Percentiles rank a stretch among this genome's conserved stretches.
Evolutionary conservation across 2,797 vertebrate genomes (phyloP).

Genomic region (Acestrorhynchus altus): DNA sequence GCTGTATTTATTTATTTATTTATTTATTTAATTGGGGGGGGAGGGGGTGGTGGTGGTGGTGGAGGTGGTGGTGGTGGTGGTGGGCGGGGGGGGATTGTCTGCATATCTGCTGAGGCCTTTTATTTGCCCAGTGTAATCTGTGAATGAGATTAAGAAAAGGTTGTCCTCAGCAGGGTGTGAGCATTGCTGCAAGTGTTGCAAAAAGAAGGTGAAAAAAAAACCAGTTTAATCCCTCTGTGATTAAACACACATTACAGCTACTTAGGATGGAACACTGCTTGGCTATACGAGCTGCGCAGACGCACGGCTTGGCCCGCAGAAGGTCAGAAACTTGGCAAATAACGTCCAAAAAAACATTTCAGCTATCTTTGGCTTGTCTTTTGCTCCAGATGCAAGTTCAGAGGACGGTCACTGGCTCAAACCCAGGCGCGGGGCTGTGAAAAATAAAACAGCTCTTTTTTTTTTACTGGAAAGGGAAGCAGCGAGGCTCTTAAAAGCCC

Average conservation of each 20-base stretch:
- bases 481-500: conserved; percentile 16
- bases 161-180: not conserved
- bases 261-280: conserved; percentile 40
- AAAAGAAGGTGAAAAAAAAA: not conserved
- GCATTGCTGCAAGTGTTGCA: not conserved
- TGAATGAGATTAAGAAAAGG: not conserved
- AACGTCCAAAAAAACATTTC: conserved; percentile 53
- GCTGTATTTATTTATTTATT: not conserved
- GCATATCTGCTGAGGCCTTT: not conserved
- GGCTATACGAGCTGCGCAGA: conserved; percentile 50
- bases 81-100: not conserved
- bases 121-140: not conserved
- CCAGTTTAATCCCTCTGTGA: not conserved
- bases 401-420: conserved; percentile 83
- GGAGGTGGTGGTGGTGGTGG: no score
- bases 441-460: conserved; percentile 23
- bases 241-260: conserved; percentile 16
- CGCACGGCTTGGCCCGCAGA: conserved; percentile 25
- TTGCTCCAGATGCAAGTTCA: conserved; percentile 82
- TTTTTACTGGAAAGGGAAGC: conserved; percentile 28
- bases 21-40: not conserved
- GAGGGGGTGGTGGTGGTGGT: no score
- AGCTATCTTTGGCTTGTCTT: conserved; percentile 77
- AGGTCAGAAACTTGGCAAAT: conserved; percentile 54
- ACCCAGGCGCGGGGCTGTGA: conserved; percentile 69